Percentiles rank a stretch among this genome's conserved stretches.
Evolutionary conservation across 2,888 invertebrate species (phyloP).

Genomic region (Spodoptera littoralis): DNA sequence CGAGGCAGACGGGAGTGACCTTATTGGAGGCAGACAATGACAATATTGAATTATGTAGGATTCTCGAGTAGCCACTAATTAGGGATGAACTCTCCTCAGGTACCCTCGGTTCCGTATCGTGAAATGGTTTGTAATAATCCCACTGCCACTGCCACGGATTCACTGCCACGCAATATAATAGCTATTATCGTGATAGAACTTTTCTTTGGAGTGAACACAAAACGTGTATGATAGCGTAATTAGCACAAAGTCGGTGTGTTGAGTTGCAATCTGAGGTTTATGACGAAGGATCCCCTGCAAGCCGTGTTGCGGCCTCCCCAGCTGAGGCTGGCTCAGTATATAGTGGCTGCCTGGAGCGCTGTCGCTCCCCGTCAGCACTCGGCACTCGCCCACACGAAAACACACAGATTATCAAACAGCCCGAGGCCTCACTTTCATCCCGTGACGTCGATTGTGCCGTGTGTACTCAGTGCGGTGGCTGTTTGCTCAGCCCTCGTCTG

Average conservation of each 20-base stretch:
- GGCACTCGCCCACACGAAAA: constrained; percentile 21
- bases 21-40: constrained; percentile 6
- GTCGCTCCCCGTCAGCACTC: constrained; percentile 43
- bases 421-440: constrained; percentile 46
- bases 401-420: constrained; percentile 42
- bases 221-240: too few species aligned
- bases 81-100: constrained; percentile 1
- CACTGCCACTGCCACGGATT: too few species aligned
- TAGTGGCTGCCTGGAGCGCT: constrained; percentile 29
- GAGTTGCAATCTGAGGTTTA: background rate
- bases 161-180: too few species aligned
- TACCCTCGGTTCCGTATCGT: background rate
- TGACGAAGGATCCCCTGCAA: background rate
- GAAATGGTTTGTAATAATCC: background rate
- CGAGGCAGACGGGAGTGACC: constrained; percentile 12
- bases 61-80: constrained; percentile 19
- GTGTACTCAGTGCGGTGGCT: constrained; percentile 2
- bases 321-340: constrained; percentile 5
- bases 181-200: too few species aligned
- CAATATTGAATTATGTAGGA: constrained; percentile 20
- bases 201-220: too few species aligned
- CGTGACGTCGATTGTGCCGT: constrained; percentile 12
- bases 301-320: too few species aligned
- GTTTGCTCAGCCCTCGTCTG: constrained; percentile 12
- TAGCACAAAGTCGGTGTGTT: too few species aligned